Evolutionary conservation across 1,140 invertebrate species (phyloP), one percentile per base, ranked within the genome.

Genomic region (Callitettix versicolor): DNA sequence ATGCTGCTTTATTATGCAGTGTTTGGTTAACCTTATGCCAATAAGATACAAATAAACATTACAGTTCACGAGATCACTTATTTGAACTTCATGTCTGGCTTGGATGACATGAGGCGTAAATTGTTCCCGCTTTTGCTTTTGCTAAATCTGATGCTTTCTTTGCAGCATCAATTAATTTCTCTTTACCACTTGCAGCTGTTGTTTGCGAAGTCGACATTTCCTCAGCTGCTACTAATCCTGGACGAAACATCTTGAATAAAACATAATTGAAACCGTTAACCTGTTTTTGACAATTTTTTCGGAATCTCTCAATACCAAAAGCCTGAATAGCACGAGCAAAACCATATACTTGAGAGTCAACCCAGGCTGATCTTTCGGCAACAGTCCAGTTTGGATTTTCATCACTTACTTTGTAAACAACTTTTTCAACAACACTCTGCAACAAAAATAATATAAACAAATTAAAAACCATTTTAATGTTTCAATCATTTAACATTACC

Each of bases 361-460:
- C 84, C 80, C 86, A 91, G 0, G 89, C 91, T 1, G 82, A 81
- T 55, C 90, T 76, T 38, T 81, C 72, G 7, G 86, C 88, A 22
- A 88, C 68, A 3, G 91, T 95, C 69, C 81, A 84, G 7, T 78
- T 76, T 7, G 78, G 72, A 65, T 87, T 83, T 42, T 85, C 79
- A 5, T 81, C 76, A 55, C 77, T 78, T 47, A 77, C 76, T 57
- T 72, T 75, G 63, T 95, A 95, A 15, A 88, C 78, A 42, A 94
- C 91, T 65, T 90, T 88, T 70, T 95, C 91, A 34, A 88, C 82
- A 0, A 95, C 78, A 69, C 80, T 88, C 91, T 94, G 68, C 4
- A 74, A 77, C 67, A 63, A 33, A 57, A 33, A 49, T 53, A 47
- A 55, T 42, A 51, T 58, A 41, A 22, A 56, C 56, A 18, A 55